phyloP scores from a whole-genome alignment of 2,113 vertebrate genomes.

The Pseudolaguvia tuberculata region DNA sequence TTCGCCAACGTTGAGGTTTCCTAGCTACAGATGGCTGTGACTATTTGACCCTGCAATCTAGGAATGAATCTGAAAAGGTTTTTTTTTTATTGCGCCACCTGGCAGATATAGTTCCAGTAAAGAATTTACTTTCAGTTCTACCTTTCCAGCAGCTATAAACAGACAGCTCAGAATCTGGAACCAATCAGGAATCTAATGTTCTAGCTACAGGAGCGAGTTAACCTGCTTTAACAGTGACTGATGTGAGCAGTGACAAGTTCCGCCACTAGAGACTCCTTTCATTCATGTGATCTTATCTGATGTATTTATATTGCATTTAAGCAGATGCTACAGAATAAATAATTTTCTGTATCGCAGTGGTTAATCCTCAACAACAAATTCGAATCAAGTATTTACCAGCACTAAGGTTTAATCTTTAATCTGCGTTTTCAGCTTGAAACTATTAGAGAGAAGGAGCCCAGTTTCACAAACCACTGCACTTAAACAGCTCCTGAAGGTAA shows the following conservation, averaged over 20 bases:
- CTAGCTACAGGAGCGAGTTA: neutral
- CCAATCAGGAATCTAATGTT: neutral
- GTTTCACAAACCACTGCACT: constrained; percentile 29
- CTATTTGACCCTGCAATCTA: neutral
- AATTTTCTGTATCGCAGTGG: too few species aligned
- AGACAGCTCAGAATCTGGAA: neutral
- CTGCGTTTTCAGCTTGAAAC: neutral
- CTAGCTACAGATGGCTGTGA: neutral
- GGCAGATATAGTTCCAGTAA: neutral
- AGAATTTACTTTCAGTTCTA: neutral
- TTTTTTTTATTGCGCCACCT: neutral
- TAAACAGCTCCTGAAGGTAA: constrained; percentile 32
- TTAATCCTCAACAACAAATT: neutral
- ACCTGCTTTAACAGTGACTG: neutral
- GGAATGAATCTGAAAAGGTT: neutral
- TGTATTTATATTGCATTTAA: neutral
- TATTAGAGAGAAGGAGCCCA: constrained; percentile 7
- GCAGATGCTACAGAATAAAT: neutral
- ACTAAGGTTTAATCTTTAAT: neutral
- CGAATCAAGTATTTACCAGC: neutral
- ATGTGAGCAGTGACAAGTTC: neutral
- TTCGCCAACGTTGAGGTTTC: too few species aligned
- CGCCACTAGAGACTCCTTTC: neutral
- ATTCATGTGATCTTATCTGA: neutral
- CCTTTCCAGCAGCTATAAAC: neutral